These are phyloP conservation scores for Lophius piscatorius DNA, from an alignment of 2,113 vertebrate species.

Conservation along the genomic window DNA sequence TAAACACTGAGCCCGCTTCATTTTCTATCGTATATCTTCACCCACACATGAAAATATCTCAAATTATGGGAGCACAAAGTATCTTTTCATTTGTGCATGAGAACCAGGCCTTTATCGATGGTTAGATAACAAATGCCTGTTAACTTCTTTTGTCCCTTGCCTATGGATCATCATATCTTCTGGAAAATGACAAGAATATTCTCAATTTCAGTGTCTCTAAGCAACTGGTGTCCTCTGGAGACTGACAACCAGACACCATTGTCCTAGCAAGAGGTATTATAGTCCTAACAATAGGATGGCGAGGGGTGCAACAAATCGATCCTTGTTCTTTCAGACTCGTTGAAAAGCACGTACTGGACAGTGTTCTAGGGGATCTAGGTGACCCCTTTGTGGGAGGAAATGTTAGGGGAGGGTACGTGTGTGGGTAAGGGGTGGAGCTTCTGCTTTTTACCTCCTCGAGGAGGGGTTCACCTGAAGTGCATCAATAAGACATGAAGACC, in stretches of 20 bases:
- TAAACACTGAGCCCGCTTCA: too few relatives aligned
- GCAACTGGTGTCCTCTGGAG: slow-evolving; percentile 7
- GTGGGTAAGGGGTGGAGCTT: slow-evolving; percentile 42
- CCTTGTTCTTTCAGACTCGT: slow-evolving; percentile 21
- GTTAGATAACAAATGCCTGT: neutral
- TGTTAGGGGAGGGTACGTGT: neutral
- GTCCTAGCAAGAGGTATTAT: slow-evolving; percentile 50
- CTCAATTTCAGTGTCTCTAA: slow-evolving; percentile 10
- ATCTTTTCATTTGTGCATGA: slow-evolving; percentile 26
- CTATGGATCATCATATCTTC: neutral
- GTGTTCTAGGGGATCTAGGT: too few relatives aligned
- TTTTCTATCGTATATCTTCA: too few relatives aligned
- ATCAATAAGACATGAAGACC: slow-evolving; percentile 30
- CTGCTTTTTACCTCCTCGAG: neutral
- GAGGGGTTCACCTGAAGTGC: slow-evolving; percentile 44
- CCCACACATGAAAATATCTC: slow-evolving; percentile 18
- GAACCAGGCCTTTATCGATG: slow-evolving; percentile 36
- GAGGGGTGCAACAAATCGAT: neutral
- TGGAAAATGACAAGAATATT: neutral
- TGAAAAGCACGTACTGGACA: neutral
- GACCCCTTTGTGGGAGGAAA: too few relatives aligned
- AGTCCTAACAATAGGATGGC: neutral
- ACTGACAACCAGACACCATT: slow-evolving; percentile 56
- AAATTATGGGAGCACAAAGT: neutral
- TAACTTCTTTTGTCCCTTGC: slow-evolving; percentile 12